A percentile compares a stretch with the other conserved stretches of the same genome.
Conservation (phyloP, 2,888 invertebrate genomes). For the Dasysyrphus albostriatus region DNA sequence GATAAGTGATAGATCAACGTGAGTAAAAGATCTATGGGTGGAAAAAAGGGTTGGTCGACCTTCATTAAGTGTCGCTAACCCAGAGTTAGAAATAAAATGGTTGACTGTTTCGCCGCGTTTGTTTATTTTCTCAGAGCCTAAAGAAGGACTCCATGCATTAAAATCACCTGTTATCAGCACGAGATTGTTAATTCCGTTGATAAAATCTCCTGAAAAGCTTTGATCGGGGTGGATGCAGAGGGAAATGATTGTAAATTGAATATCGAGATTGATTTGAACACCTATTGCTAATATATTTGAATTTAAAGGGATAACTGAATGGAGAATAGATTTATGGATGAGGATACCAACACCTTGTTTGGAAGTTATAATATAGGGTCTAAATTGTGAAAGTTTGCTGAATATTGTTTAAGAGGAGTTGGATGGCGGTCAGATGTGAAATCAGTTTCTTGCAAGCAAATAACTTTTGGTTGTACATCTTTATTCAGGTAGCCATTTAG, state of each 20-base stretch:
- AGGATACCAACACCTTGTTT: too few relatives aligned
- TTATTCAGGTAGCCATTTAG: too few relatives aligned
- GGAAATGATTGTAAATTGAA: constrained; percentile 41
- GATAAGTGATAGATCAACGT: constrained; percentile 26
- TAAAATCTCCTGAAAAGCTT: constrained; percentile 29
- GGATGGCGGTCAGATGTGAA: too few relatives aligned
- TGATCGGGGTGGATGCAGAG: constrained; percentile 58
- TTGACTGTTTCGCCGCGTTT: constrained; percentile 44
- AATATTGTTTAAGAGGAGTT: too few relatives aligned
- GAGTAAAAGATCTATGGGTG: constrained; percentile 29
- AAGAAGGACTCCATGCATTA: constrained; percentile 54
- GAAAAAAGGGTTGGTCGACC: constrained; percentile 45
- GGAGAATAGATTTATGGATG: constrained; percentile 57
- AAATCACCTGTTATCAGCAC: constrained; percentile 47
- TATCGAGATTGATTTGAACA: constrained; percentile 37
- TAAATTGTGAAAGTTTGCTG: too few relatives aligned
- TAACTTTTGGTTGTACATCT: too few relatives aligned
- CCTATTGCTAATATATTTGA: constrained; percentile 51
- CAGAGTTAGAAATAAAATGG: constrained; percentile 27
- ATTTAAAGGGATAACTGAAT: constrained; percentile 32
- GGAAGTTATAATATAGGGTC: too few relatives aligned
- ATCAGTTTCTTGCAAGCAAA: too few relatives aligned
- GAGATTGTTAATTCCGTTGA: constrained; percentile 16
- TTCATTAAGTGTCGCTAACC: constrained; percentile 45
- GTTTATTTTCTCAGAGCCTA: constrained; percentile 40